Evolutionary conservation across 1,140 invertebrate genomes (phyloP), one percentile per base, ranked within the genome.

Genomic region (Teleopsis dalmanni): DNA sequence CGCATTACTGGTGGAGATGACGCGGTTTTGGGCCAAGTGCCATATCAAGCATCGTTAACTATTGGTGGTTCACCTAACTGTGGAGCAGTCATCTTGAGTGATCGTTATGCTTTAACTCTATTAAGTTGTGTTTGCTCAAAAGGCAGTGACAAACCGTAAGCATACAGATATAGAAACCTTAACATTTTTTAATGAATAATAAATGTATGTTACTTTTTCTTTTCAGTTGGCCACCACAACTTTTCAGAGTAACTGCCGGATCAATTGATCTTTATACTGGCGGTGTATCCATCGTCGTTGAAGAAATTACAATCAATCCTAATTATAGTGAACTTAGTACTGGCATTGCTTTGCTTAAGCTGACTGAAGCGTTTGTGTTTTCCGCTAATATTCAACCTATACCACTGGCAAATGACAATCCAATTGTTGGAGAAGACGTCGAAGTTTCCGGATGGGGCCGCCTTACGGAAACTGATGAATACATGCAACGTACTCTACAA

Each of bases 381-480:
- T 47, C 44, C 6, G 51, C 45, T 2, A 27, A 50, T 4, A 58
- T 67, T 13, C 31, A 46, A 6, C 46, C 61, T n/a, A 25, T 64
- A 33, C 23, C 56, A 2, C 16, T 67, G 40, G 55, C 61, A 8
- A 4, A 9, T 2, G 21, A 35, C 3, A 22, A 48, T 18, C 59
- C 64, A 3, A 52, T 61, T 4, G 3, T 44, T 26, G 56, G 44
- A 18, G 44, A 42, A 26, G 23, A 29, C 0, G 54, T 67, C 1
- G 60, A 60, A 19, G 55, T 67, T 16, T 67, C 64, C 8, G 64
- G 64, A 48, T 67, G 59, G 59, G 64, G 64, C 6, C 59, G 63
- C 23, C 55, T 51, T 22, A 43, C 52, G 33, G 52, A 56, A 6
- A 10, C 51, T n/a, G 58, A 57, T 1, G 36, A 7, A 18, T 38